Conservation (phyloP, 2,797 vertebrate species). For the Mionectes olivaceus region DNA sequence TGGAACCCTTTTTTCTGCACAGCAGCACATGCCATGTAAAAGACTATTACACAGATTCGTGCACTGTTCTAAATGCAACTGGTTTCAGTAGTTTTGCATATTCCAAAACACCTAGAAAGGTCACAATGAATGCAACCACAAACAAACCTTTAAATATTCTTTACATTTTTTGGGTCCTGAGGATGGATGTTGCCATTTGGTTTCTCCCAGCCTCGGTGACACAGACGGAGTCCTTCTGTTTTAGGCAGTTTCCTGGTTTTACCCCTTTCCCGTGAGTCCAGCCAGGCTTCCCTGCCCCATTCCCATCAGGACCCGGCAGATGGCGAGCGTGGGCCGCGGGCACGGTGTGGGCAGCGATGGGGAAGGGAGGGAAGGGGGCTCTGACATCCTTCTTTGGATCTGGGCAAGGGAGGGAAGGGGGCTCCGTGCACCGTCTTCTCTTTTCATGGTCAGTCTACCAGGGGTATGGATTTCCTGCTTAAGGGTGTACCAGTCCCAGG, state of each 20-base stretch:
- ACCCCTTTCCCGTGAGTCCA: accelerated
- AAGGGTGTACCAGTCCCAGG: neutral
- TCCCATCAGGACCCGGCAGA: neutral
- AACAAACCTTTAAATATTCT: neutral
- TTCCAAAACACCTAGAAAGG: neutral
- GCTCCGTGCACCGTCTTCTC: neutral
- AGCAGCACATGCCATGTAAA: neutral
- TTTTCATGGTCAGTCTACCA: neutral
- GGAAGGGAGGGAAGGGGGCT: neutral
- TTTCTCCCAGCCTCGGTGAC: neutral
- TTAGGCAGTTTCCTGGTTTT: neutral
- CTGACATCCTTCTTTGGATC: neutral
- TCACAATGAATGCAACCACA: neutral
- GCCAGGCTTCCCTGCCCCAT: neutral
- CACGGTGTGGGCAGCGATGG: no score
- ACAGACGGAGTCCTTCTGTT: neutral
- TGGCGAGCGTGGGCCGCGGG: neutral
- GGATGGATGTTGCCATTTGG: neutral
- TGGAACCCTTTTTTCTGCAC: neutral
- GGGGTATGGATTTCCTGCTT: neutral
- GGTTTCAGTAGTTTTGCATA: neutral
- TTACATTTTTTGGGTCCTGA: neutral
- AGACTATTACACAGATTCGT: neutral
- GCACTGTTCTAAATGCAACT: neutral
- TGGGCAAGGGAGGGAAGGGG: neutral